Evolutionary conservation across 2,888 invertebrate genomes (phyloP).

Genomic region (Lithosia quadra): DNA sequence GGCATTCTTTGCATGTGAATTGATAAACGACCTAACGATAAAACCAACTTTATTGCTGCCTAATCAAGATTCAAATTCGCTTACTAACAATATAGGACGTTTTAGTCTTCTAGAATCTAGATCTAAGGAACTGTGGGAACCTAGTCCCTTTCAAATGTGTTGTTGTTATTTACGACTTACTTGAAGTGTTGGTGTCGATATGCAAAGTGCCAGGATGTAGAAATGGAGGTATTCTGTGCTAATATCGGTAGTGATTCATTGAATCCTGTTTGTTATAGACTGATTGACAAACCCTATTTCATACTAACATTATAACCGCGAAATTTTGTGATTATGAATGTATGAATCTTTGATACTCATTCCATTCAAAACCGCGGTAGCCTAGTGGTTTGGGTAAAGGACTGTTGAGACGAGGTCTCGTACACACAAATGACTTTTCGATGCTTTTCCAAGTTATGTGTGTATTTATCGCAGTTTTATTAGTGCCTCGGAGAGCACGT

Average conservation of each 20-base stretch:
- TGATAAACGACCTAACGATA: constrained; percentile 29
- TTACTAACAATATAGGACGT: constrained; percentile 35
- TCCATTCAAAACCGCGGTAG: too few species aligned
- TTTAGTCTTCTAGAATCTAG: constrained; percentile 52
- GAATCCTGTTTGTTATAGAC: background rate
- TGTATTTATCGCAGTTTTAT: too few species aligned
- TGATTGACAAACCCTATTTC: background rate
- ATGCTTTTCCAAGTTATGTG: too few species aligned
- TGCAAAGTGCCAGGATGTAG: constrained; percentile 51
- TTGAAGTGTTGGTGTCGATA: constrained; percentile 38
- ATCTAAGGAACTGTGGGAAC: constrained; percentile 79
- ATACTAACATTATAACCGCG: too few species aligned
- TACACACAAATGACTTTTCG: too few species aligned
- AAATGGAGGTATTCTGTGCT: constrained; percentile 29
- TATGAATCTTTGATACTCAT: too few species aligned
- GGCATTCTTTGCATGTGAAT: constrained; percentile 68
- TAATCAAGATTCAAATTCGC: constrained; percentile 35
- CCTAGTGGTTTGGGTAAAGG: too few species aligned
- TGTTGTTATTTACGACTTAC: constrained; percentile 65
- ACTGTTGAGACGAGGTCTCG: too few species aligned
- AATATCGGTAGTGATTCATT: constrained; percentile 1
- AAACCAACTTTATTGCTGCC: constrained; percentile 34
- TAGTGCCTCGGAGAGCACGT: too few species aligned
- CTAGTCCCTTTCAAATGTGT: constrained; percentile 75
- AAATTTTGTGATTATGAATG: too few species aligned